Evolutionary conservation across 2,797 vertebrate genomes (phyloP).

Genomic region (Sardinella longiceps): DNA sequence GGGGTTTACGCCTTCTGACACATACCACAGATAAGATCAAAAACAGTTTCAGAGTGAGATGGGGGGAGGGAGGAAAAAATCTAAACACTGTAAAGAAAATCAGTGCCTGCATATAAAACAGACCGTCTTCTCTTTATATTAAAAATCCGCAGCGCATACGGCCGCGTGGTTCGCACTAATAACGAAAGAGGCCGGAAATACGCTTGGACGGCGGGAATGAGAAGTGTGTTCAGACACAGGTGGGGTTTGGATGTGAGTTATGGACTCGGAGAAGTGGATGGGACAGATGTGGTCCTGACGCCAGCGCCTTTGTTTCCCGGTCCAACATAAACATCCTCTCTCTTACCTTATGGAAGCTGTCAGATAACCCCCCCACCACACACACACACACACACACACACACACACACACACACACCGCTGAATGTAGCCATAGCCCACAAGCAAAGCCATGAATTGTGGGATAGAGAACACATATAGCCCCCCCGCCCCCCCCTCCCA

Average conservation of each 20-base stretch:
- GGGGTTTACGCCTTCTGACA: not conserved
- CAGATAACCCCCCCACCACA: slow-evolving; percentile 23
- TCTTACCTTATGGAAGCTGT: slow-evolving; percentile 31
- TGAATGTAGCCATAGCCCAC: not conserved
- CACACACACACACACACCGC: too few species aligned
- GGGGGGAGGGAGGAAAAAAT: not conserved
- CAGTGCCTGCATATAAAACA: slow-evolving; percentile 1
- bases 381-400: too few species aligned
- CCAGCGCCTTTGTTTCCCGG: slow-evolving; percentile 40
- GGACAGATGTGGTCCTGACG: slow-evolving; percentile 39
- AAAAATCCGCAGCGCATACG: not conserved
- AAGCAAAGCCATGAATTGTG: not conserved
- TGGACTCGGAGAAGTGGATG: slow-evolving; percentile 14
- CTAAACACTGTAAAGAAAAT: not conserved
- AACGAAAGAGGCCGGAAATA: slow-evolving; percentile 11
- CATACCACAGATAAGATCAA: slow-evolving; percentile 22
- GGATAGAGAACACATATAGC: not conserved
- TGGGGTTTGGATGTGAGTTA: slow-evolving; percentile 39
- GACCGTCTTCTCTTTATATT: not conserved
- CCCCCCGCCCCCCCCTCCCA: too few species aligned
- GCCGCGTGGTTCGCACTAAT: not conserved
- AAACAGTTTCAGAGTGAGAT: not conserved
- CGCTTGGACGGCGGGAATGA: not conserved
- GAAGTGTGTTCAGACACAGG: slow-evolving; percentile 16
- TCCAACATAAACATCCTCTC: slow-evolving; percentile 43